phyloP scores from a whole-genome alignment of 2,888 invertebrate species.

The Escarpia spicata region DNA sequence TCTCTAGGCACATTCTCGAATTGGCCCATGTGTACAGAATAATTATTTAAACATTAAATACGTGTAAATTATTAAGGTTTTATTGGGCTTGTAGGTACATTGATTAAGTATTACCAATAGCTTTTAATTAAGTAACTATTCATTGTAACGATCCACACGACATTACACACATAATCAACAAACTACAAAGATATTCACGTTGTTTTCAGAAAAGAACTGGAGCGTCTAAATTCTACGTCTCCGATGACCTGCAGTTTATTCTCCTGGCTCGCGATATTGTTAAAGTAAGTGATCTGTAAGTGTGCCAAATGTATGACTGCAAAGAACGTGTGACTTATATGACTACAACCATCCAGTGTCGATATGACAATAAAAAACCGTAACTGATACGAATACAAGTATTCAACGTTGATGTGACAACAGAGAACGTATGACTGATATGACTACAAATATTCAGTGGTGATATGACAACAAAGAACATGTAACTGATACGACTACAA shows the following conservation, averaged over 20 bases:
- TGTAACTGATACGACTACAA: too few species aligned
- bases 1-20: too few species aligned
- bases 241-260: constrained; percentile 36
- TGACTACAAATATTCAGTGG: too few species aligned
- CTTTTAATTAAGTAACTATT: not conserved
- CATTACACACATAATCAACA: not conserved
- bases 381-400: too few species aligned
- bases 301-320: not conserved
- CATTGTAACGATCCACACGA: too few species aligned
- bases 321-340: not conserved
- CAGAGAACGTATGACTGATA: too few species aligned
- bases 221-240: constrained; percentile 26
- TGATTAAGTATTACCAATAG: not conserved
- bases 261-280: constrained; percentile 32
- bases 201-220: not conserved
- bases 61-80: too few species aligned
- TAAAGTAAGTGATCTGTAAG: constrained; percentile 24
- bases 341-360: not conserved
- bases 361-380: too few species aligned
- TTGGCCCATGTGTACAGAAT: too few species aligned
- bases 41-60: too few species aligned
- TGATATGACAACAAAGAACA: too few species aligned
- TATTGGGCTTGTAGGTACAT: not conserved
- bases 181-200: not conserved
- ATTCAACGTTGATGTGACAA: too few species aligned